Base-by-base conservation (phyloP, 2,888 invertebrate species). In the Nymphalis c-album region DNA sequence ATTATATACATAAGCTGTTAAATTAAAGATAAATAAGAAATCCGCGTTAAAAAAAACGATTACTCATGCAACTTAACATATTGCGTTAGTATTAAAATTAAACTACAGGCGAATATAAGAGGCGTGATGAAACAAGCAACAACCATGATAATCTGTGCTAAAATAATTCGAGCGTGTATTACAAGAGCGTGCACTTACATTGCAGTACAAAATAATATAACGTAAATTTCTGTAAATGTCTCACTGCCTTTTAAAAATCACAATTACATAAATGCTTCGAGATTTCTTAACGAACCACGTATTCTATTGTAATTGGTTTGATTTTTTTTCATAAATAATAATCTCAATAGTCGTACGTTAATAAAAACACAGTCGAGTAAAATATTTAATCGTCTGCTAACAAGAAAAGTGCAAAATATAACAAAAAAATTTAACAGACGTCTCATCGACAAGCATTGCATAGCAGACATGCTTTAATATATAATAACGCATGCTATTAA, bases 401-500 rank as follows among this genome's bases (percentile, higher is more conserved):
- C 18, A 18, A 48, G 17, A 17, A 48, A 48, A 7, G 18, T 13
- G 40, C 40, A 55, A 31, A 63, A 47, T 26, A 46, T 46, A 46
- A 53, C 62, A 53, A 62, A 48, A 17, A 7, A 5, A 7, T 7
- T 4, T 40, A 31, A 13, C 40, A n/a, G 18, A 17, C 8, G 48
- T 40, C 40, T 40, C 17, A 61, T 70, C 13, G 46, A 45, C 4
- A 61, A 55, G n/a, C 20, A 53, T 48, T 64, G 50, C 47, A 53
- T 57, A 53, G 1, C 17, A 31, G 17, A 13, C 64, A 60, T 68
- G 68, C 59, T 60, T 61, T 18, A 63, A 69, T 64, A 61, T 62
- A 31, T 60, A 48, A 61, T n/a, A 40, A 40, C 40, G 46, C 57
- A 64, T 71, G 72, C 67, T 69, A 63, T 72, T 55, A 66, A 50